Conservation (phyloP, 2,113 vertebrate genomes). For the Lophius piscatorius region DNA sequence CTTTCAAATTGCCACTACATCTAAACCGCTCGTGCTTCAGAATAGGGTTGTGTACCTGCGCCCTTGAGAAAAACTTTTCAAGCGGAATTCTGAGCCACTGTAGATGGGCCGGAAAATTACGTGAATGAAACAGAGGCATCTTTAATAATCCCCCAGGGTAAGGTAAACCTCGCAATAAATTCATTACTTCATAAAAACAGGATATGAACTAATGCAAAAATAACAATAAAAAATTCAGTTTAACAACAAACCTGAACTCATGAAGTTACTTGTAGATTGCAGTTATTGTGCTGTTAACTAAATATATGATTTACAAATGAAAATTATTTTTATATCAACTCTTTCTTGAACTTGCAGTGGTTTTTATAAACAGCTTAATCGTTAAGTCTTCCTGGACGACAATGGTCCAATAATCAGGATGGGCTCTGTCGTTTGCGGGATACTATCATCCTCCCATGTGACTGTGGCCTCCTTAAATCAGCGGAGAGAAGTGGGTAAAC, state of each 20-base stretch:
- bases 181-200: neutral
- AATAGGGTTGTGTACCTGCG: slow-evolving; percentile 14
- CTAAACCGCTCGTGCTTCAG: slow-evolving; percentile 19
- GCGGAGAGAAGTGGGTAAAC: neutral
- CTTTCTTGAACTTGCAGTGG: too few species aligned
- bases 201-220: slow-evolving; percentile 1
- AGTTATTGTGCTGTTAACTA: too few species aligned
- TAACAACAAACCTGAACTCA: too few species aligned
- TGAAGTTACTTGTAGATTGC: too few species aligned
- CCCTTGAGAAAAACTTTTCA: slow-evolving; percentile 14
- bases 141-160: slow-evolving; percentile 23
- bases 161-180: slow-evolving; percentile 1
- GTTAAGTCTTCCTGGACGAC: neutral
- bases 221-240: neutral
- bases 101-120: slow-evolving; percentile 14
- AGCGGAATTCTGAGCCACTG: slow-evolving; percentile 10
- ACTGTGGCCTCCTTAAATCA: slow-evolving; percentile 38
- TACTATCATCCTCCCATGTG: slow-evolving; percentile 1
- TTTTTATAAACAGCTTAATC: slow-evolving; percentile 11
- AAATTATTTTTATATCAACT: too few species aligned
- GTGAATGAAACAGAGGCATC: slow-evolving; percentile 36
- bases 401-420: neutral
- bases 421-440: slow-evolving; percentile 9
- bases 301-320: too few species aligned
- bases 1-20: slow-evolving; percentile 21